A percentile compares a stretch with the other conserved stretches of the same genome.
phyloP scores from a whole-genome alignment of 2,113 vertebrate genomes.

The Daubentonia madagascariensis region DNA sequence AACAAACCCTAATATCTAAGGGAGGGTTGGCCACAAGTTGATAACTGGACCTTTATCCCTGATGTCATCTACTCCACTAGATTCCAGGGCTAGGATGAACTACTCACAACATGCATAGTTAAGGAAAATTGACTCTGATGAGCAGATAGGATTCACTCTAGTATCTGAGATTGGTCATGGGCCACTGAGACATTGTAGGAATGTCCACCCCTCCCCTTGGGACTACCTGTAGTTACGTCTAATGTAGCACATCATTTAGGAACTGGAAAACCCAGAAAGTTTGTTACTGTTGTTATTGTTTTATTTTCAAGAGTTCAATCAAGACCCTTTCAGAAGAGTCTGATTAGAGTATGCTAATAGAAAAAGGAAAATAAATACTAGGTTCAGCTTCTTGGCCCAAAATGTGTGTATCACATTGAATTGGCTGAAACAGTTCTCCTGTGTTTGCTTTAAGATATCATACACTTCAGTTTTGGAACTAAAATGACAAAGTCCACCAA shows the following conservation, averaged over 20 bases:
- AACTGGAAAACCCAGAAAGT: not conserved
- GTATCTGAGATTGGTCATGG: not conserved
- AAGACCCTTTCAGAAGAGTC: too few relatives aligned
- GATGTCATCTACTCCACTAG: accelerated
- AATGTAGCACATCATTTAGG: not conserved
- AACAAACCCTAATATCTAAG: not conserved
- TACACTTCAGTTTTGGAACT: not conserved
- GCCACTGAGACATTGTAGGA: too few relatives aligned
- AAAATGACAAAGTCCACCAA: not conserved
- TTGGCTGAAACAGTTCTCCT: not conserved
- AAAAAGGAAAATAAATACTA: not conserved
- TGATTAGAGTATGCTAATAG: not conserved
- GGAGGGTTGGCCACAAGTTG: too few relatives aligned
- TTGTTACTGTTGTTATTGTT: not conserved
- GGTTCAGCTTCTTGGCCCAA: not conserved
- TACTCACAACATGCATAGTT: not conserved
- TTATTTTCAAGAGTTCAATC: too few relatives aligned
- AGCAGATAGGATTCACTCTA: not conserved
- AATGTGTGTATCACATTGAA: not conserved
- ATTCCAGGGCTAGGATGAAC: not conserved
- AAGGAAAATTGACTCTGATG: not conserved
- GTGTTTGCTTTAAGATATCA: not conserved
- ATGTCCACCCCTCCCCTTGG: not conserved
- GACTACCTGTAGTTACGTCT: not conserved
- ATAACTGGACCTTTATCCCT: not conserved